Evolutionary conservation across 2,888 invertebrate species (phyloP).

Genomic region (Girardia tigrina): DNA sequence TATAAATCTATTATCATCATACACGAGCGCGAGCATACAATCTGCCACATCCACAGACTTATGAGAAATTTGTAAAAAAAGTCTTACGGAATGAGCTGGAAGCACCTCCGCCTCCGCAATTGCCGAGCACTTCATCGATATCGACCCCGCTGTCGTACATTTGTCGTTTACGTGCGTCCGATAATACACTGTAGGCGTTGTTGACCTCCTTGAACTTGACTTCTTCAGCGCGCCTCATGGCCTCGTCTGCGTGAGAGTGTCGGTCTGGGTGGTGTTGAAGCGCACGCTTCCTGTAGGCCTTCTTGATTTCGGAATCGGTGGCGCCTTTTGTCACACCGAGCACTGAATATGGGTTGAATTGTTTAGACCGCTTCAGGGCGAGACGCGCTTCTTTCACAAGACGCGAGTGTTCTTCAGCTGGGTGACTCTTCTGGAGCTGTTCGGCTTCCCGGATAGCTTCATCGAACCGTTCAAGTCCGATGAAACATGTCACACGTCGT

Average conservation of each 20-base stretch:
- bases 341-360: slow-evolving; percentile 79
- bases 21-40: no score
- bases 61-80: no score
- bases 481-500: slow-evolving; percentile 66
- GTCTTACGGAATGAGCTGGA: neutral
- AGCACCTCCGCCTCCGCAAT: neutral
- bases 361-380: slow-evolving; percentile 72
- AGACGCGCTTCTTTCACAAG: slow-evolving; percentile 72
- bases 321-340: slow-evolving; percentile 70
- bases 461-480: slow-evolving; percentile 56
- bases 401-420: slow-evolving; percentile 54
- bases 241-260: slow-evolving; percentile 34
- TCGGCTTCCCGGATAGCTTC: slow-evolving; percentile 82
- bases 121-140: slow-evolving; percentile 21
- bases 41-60: no score
- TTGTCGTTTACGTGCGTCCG: slow-evolving; percentile 24
- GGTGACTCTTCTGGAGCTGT: slow-evolving; percentile 65
- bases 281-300: slow-evolving; percentile 78
- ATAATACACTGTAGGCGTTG: slow-evolving; percentile 33
- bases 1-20: no score
- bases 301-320: slow-evolving; percentile 78
- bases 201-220: slow-evolving; percentile 31
- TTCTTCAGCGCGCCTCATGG: slow-evolving; percentile 30
- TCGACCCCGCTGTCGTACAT: slow-evolving; percentile 30
- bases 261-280: slow-evolving; percentile 68